These are phyloP conservation scores for Corapipo altera DNA, from an alignment of 2,113 vertebrate genomes.

Conservation along the genomic window DNA sequence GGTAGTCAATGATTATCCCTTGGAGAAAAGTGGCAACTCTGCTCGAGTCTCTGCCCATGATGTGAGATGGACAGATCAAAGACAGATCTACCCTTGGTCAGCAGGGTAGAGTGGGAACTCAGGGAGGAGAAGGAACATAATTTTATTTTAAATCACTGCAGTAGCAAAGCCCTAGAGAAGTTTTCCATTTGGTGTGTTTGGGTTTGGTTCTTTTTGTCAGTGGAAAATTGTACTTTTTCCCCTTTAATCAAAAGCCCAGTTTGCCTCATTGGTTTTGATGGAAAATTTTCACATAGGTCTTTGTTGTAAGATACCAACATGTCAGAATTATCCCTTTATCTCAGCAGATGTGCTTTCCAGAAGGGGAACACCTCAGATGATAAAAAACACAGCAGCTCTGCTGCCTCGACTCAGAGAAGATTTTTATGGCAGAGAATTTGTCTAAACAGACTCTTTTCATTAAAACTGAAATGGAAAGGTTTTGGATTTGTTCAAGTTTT, in stretches of 20 bases:
- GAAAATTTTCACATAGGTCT: not conserved
- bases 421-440: not conserved
- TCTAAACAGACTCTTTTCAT: constrained; percentile 22
- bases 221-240: not conserved
- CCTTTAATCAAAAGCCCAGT: constrained; percentile 6
- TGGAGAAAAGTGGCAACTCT: not conserved
- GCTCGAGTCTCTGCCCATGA: not conserved
- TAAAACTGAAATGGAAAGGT: not conserved
- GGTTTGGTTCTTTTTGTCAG: not conserved
- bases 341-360: constrained; percentile 26
- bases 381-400: constrained; percentile 33
- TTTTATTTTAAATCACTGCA: not conserved
- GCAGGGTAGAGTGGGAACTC: not conserved
- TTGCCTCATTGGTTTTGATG: not conserved
- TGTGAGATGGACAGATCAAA: not conserved
- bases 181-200: not conserved
- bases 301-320: not conserved
- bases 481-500: not conserved
- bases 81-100: not conserved
- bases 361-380: constrained; percentile 16
- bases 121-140: not conserved
- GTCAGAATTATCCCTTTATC: constrained; percentile 26
- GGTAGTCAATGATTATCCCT: not conserved
- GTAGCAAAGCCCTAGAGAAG: not conserved
- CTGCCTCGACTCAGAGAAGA: not conserved